Base-by-base conservation (phyloP, 92 coral and sea anemone genomes). In the Palythoa grandiflora region DNA sequence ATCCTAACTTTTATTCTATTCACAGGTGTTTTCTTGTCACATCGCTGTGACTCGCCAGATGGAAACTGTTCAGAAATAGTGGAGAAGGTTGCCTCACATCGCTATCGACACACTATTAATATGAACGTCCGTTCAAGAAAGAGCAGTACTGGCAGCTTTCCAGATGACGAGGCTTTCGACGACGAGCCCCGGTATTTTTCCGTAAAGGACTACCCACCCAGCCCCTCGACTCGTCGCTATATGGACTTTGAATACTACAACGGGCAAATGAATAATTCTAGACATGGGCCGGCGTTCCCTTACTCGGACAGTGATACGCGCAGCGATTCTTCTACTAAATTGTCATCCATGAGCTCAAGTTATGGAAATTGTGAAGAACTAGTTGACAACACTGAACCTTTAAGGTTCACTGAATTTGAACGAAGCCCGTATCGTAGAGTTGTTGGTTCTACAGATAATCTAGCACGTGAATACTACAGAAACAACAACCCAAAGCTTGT, bases 221-320 rank as follows among this genome's bases (percentile, higher is more conserved):
- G 98, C 54, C 98, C 96, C 16, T 84, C 94, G 3, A 52, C 96
- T 10, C 91, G 90, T 20, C 89, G 92, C 9, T 90, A 83, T 38
- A 36, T 81, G 35, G 86, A 66, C 60, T 73, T 52, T 74, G 92
- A 86, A 6, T 89, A 88, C 72, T 88, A 88, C 57, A 89, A 91
- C 38, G 91, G 96, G 54, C 91, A 87, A 39, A 9, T 71, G 8
- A 90, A 88, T 10, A 79, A 76, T 71, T 50, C 87, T 51, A 93
- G 96, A 48, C 89, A 87, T 1, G 92, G 93, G 3, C 96, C 98
- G 35, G 98, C 94, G 9, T 95, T 95, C 79, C 96, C 92, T 84
- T 95, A 95, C 83, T 95, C 98, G 61, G 98, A 95, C 50, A 95
- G 98, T 44, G 98, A 95, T 73, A 93, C 96, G 12, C 83, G 94